Evolutionary conservation across 1,140 invertebrate genomes (phyloP), one percentile per base, ranked within the genome.

Genomic region (Aricia agestis): DNA sequence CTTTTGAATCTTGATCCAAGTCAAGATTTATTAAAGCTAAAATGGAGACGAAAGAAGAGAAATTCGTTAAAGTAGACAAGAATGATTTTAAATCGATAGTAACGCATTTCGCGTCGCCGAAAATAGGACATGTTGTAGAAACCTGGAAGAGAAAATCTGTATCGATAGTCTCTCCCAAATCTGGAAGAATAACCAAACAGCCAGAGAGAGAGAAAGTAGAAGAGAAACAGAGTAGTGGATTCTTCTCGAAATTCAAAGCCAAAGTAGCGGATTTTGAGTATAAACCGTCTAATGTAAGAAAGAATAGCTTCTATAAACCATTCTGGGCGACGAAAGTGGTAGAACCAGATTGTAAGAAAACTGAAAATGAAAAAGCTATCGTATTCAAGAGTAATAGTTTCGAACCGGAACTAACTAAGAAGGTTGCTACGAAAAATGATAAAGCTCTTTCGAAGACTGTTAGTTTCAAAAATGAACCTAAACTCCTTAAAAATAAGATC

Each of bases 111-210:
- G 66, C 78, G 0, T 76, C 74, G 0, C 68, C 77, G 1, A 76
- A 71, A 58, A 70, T 80, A 5, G 63, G 70, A 0, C 77, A 74
- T 18, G 78, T 75, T 10, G 82, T 70, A 3, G 78, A 81, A 6
- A 75, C 32, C n/a, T 87, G 83, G 82, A 90, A 85, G 68, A 75
- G 72, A 15, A 91, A 91, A 80, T 84, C 82, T 2, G 81, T 86
- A 0, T 84, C 85, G 1, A 81, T 87, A 6, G 59, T 80, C 36
- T 87, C 83, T 2, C 81, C 84, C 0, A 86, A 85, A 79, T 80
- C 82, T 3, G 84, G 80, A 42, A 77, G 78, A 17, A 81, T 70
- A 74, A 52, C 36, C 52, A 73, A 61, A 68, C 63, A 61, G 69
- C 67, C 68, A 63, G 70, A 18, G 67, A 67, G 67, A 66, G 17